phyloP scores from a whole-genome alignment of 2,113 vertebrate species.

The Pelvicachromis taeniatus region DNA sequence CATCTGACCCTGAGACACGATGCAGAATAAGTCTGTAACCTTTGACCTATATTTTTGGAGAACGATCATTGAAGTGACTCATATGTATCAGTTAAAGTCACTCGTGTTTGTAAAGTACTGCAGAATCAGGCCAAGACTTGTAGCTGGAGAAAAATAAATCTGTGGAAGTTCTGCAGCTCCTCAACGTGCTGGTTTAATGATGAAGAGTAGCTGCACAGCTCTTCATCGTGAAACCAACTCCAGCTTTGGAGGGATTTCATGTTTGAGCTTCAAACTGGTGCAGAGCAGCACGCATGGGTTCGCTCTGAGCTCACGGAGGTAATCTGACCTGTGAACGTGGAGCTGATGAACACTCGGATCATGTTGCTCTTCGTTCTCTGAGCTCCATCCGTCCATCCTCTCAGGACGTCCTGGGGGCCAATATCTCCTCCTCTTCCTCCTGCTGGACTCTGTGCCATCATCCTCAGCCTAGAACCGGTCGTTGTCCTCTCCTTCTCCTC shows the following conservation, averaged over 20 bases:
- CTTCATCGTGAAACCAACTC: neutral
- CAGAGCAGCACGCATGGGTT: neutral
- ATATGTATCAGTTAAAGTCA: neutral
- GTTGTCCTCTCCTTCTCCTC: neutral
- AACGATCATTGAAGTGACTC: neutral
- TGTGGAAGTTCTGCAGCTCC: neutral
- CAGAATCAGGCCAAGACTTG: neutral
- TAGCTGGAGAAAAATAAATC: neutral
- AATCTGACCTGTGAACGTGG: constrained; percentile 71
- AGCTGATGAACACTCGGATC: constrained; percentile 77
- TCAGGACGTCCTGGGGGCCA: constrained; percentile 20
- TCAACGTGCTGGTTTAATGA: neutral
- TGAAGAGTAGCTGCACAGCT: neutral
- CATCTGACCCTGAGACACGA: neutral
- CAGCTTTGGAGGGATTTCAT: neutral
- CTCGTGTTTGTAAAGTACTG: neutral
- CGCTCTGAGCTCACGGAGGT: neutral
- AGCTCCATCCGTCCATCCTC: constrained; percentile 1
- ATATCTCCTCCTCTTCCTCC: neutral
- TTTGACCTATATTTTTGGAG: neutral
- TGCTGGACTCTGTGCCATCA: neutral
- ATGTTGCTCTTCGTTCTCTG: constrained; percentile 53
- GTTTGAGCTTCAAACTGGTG: neutral
- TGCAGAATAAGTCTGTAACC: neutral
- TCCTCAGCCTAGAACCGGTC: neutral